These are phyloP conservation scores for Cephalotes varians DNA, from an alignment of 2,888 invertebrate species.

Conservation along the genomic window DNA sequence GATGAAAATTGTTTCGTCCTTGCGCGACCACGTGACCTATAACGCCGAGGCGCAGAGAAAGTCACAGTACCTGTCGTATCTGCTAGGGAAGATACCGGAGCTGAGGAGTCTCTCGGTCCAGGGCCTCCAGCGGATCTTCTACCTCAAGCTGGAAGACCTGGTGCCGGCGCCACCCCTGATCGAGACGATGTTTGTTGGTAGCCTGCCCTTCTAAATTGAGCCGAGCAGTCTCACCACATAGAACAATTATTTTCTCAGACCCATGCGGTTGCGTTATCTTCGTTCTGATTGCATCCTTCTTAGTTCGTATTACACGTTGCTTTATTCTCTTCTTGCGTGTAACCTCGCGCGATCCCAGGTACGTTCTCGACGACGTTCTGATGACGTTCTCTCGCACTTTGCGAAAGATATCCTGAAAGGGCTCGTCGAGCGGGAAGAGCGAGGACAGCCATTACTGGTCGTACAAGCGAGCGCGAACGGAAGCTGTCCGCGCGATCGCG, in stretches of 20 bases:
- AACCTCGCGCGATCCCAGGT: conserved; percentile 53
- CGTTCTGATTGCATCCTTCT: conserved; percentile 66
- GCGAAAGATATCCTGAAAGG: background rate
- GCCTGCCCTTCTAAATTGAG: conserved; percentile 93
- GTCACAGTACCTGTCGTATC: conserved; percentile 96
- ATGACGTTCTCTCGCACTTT: background rate
- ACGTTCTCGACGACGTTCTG: conserved; percentile 17
- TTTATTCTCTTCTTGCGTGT: conserved; percentile 67
- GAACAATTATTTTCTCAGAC: conserved; percentile 65
- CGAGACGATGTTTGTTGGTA: conserved; percentile 98
- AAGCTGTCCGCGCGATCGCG: conserved; percentile 18
- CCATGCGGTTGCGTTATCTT: conserved; percentile 67
- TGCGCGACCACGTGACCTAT: conserved; percentile 98
- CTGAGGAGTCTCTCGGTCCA: conserved; percentile 96
- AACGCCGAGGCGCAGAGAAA: conserved; percentile 95
- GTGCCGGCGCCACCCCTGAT: conserved; percentile 97
- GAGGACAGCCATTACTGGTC: conserved; percentile 22
- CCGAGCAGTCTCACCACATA: conserved; percentile 62
- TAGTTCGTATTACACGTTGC: conserved; percentile 69
- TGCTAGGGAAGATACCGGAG: conserved; percentile 97
- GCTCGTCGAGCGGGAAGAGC: conserved; percentile 29
- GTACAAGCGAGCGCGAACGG: conserved; percentile 28
- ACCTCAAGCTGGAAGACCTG: conserved; percentile 96
- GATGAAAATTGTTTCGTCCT: conserved; percentile 97
- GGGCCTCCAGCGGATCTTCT: conserved; percentile 97